Conservation (phyloP, 2,888 invertebrate genomes). For the Mythimna pallens region DNA sequence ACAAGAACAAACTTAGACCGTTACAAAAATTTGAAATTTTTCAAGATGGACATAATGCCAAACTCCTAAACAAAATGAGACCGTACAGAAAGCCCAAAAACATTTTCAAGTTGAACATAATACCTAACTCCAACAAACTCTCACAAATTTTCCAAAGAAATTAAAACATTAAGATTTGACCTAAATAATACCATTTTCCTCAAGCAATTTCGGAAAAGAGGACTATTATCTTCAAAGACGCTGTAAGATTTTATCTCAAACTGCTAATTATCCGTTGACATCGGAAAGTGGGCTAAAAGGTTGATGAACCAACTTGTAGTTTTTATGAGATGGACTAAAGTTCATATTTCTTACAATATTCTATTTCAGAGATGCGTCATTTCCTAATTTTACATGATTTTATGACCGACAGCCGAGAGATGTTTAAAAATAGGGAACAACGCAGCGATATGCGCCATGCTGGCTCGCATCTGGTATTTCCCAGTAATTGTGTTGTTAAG, state of each 20-base stretch:
- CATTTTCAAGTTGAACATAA: not conserved
- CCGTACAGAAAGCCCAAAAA: not conserved
- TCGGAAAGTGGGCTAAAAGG: slow-evolving; percentile 56
- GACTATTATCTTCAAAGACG: slow-evolving; percentile 54
- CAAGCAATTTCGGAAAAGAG: slow-evolving; percentile 30
- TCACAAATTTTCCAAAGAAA: not conserved
- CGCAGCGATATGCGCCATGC: slow-evolving; percentile 8
- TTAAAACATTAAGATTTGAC: slow-evolving; percentile 21
- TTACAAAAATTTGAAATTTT: not conserved
- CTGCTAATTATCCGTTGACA: slow-evolving; percentile 55
- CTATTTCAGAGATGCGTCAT: slow-evolving; percentile 7
- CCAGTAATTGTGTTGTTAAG: slow-evolving; percentile 4
- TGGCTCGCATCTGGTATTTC: not conserved
- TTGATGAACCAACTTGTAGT: slow-evolving; percentile 49
- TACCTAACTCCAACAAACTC: not conserved
- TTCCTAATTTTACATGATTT: slow-evolving; percentile 40
- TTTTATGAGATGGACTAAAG: slow-evolving; percentile 17
- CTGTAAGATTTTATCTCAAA: slow-evolving; percentile 51
- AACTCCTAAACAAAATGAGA: not conserved
- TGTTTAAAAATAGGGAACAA: slow-evolving; percentile 37
- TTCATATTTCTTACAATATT: slow-evolving; percentile 15
- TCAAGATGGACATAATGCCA: not conserved
- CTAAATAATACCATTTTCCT: slow-evolving; percentile 44
- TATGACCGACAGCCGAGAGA: slow-evolving; percentile 27
- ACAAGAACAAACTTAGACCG: not conserved